phyloP scores from a whole-genome alignment of 2,113 vertebrate genomes.

The Trogon surrucura region DNA sequence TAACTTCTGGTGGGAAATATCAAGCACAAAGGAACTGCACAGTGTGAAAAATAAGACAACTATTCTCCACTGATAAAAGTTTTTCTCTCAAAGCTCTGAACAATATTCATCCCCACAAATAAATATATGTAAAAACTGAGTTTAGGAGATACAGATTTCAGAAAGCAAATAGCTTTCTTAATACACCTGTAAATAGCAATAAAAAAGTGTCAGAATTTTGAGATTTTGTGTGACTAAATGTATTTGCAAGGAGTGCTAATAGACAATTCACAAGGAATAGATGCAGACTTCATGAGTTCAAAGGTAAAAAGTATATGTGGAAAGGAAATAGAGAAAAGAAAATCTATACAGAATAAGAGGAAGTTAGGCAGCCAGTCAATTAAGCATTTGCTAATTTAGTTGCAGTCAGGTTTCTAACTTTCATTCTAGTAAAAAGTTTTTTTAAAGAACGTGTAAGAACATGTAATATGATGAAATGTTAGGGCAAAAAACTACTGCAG shows the following conservation, averaged over 20 bases:
- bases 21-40: not conserved
- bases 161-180: not conserved
- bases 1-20: not conserved
- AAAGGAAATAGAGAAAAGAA: not conserved
- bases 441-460: not conserved
- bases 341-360: not conserved
- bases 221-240: not conserved
- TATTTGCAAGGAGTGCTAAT: not conserved
- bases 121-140: fast-evolving
- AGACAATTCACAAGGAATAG: not conserved
- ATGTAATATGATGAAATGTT: not conserved
- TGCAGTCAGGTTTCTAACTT: not conserved
- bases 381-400: not conserved
- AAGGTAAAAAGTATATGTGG: not conserved
- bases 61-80: not conserved
- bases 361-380: not conserved
- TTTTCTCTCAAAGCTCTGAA: not conserved
- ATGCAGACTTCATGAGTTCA: not conserved
- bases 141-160: not conserved
- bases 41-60: not conserved
- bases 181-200: not conserved
- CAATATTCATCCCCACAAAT: not conserved
- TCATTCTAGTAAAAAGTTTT: not conserved
- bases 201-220: not conserved
- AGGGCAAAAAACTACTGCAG: not conserved